Base-by-base conservation (phyloP, 2,113 vertebrate genomes). In the Seriola rivoliana region DNA sequence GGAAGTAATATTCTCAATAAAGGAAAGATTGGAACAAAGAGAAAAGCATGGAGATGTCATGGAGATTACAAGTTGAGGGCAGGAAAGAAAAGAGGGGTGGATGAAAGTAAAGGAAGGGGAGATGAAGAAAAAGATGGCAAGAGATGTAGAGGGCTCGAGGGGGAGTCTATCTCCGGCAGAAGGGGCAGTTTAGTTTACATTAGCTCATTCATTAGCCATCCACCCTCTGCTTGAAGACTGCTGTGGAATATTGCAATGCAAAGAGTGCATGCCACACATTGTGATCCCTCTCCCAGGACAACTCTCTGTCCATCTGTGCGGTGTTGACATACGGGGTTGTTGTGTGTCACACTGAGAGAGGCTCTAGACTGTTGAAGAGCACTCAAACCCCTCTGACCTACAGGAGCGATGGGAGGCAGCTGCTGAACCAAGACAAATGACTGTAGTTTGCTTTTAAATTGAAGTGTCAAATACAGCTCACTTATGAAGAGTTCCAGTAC, bases 201-300 rank as follows among this genome's bases (percentile, higher is more conserved):
- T 74, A 89, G 69, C 88, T 92, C 90, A 81, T 89, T 66, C 87
- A 68, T 67, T 77, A 75, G 77, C 73, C 48, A 70, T 73, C 78
- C 83, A 67, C 19, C 62, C 65, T 38, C 48, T 75, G 72, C 81
- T 84, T 85, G 78, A 89, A 87, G 71, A 62, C 75, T 55, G 65
- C 38, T 72, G 69, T 67, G 75, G 76, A 75, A 44, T 48, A 79
- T 62, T 62, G 38, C 67, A 70, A 25, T 34, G 79, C 52, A 83
- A 73, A 85, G 34, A 84, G 69, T 9, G 48, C 82, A 81, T 75
- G 57, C 78, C 78, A 72, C 72, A 72, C 74, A 82, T 44, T 70
- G 65, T 36, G 23, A 74, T 86, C 63, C 66, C 40, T 81, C 71
- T 77, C 81, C 38, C 21, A 66, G 88, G 76, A 76, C 3, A 71